Base-by-base conservation (phyloP, 1,140 invertebrate genomes). In the Asbolus verrucosus region DNA sequence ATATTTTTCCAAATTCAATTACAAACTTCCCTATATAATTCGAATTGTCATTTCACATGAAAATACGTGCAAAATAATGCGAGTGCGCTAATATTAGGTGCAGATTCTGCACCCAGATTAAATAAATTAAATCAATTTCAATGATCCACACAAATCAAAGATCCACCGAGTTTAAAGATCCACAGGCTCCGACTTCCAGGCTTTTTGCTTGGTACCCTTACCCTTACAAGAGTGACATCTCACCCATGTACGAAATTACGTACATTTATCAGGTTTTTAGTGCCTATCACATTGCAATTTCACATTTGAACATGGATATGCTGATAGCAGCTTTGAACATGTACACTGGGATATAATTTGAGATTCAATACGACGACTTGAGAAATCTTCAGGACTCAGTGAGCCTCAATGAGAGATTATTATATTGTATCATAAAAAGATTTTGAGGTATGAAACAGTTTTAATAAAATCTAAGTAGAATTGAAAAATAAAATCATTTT, bases 401-500 rank as follows among this genome's bases (percentile, higher is more conserved):
- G 1, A 46, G 19, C 24, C 24, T n/a, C n/a, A n/a, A n/a, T n/a
- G n/a, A n/a, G n/a, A n/a, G n/a, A n/a, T n/a, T n/a, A n/a, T n/a
- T n/a, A n/a, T n/a, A n/a, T n/a, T n/a, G 18, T 18, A 54, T 13
- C 46, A 54, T 21, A 19, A 54, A 54, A 21, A 24, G 14, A 27
- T 54, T 54, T 54, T 54, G 21, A 54, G 21, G 46, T 54, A 27
- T 11, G 11, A 54, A 4, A 11, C 1, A 27, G 5, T 6, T 54
- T 24, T 27, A 11, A 54, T 24, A 2, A 5, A 50, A 6, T 36
- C 11, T 36, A 50, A n/a, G n/a, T 9, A 6, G 2, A 2, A n/a
- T 30, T 13, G 46, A n/a, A n/a, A n/a, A n/a, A n/a, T n/a, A n/a
- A n/a, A n/a, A n/a, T 46, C 9, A 5, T 46, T 46, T 54, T 54